These are phyloP conservation scores for Tychaedon coryphoeus DNA, from an alignment of 2,113 vertebrate genomes.

Conservation along the genomic window DNA sequence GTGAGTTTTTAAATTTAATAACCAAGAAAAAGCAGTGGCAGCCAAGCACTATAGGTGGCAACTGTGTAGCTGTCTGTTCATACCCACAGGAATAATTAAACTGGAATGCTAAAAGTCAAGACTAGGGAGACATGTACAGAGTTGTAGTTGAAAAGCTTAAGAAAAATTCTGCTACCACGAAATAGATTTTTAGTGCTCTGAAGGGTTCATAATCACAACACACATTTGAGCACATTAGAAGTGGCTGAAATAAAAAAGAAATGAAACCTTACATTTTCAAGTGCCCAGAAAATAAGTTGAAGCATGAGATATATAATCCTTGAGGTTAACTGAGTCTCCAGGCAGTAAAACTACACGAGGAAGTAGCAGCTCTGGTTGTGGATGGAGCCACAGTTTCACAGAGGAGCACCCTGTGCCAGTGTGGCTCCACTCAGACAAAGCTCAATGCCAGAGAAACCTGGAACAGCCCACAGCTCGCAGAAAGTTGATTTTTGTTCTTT, in stretches of 20 bases:
- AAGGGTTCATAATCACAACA: constrained; percentile 22
- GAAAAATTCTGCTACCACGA: constrained; percentile 12
- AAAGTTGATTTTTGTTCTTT: neutral
- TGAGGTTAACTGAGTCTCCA: neutral
- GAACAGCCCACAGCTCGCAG: accelerated
- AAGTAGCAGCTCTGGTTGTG: neutral
- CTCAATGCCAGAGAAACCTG: accelerated
- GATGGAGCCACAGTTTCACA: neutral
- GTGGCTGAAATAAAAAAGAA: constrained; percentile 14
- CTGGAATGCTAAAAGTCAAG: constrained; percentile 28
- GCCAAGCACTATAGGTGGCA: neutral
- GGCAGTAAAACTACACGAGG: neutral
- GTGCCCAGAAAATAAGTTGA: neutral
- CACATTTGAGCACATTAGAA: neutral
- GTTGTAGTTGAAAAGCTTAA: constrained; percentile 44
- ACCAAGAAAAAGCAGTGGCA: constrained; percentile 9
- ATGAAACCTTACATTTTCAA: neutral
- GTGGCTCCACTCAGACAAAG: accelerated
- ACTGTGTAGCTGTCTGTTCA: constrained; percentile 18
- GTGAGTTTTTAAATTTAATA: constrained; percentile 39
- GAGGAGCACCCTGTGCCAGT: neutral
- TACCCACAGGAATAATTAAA: constrained; percentile 59
- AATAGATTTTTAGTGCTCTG: constrained; percentile 49
- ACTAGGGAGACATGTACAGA: neutral
- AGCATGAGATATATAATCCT: neutral